Conservation (phyloP, 2,888 invertebrate genomes). For the Diaperis boleti region DNA sequence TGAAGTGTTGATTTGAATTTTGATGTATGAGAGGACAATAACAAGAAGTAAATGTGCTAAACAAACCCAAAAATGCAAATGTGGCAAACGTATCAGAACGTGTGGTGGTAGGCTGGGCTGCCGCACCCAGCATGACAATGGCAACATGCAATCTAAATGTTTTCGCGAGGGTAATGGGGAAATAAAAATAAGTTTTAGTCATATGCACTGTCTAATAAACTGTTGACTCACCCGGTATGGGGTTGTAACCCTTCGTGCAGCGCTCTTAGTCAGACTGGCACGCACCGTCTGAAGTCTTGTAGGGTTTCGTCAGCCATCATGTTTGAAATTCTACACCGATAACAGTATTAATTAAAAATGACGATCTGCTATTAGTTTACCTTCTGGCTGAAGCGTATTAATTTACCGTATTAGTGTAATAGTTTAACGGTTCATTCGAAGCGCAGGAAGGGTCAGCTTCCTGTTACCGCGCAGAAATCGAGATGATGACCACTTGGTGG, state of each 20-base stretch:
- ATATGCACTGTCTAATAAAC: slow-evolving; percentile 50
- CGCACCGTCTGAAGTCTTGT: slow-evolving; percentile 48
- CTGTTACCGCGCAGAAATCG: slow-evolving; percentile 2
- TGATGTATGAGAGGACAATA: slow-evolving; percentile 21
- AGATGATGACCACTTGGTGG: slow-evolving; percentile 15
- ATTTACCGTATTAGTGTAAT: slow-evolving; percentile 34
- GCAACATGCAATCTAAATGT: slow-evolving; percentile 44
- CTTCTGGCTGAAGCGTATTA: slow-evolving; percentile 29
- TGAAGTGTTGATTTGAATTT: slow-evolving; percentile 27
- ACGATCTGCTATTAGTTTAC: slow-evolving; percentile 34
- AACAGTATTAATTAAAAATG: slow-evolving; percentile 46
- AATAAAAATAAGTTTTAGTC: slow-evolving; percentile 46
- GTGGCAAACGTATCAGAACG: slow-evolving; percentile 29
- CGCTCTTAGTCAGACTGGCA: slow-evolving; percentile 45
- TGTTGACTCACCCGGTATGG: slow-evolving; percentile 53
- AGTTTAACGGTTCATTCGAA: slow-evolving; percentile 31
- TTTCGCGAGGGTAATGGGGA: slow-evolving; percentile 42
- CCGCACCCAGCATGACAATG: slow-evolving; percentile 37
- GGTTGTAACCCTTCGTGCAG: slow-evolving; percentile 47
- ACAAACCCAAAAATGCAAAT: slow-evolving; percentile 33
- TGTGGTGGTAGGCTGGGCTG: slow-evolving; percentile 32
- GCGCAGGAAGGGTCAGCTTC: slow-evolving; percentile 20
- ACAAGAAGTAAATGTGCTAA: slow-evolving; percentile 18
- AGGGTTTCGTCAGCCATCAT: slow-evolving; percentile 50
- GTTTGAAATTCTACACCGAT: slow-evolving; percentile 48